These are phyloP conservation scores for Enhydra lutris DNA, from an alignment of 2,113 vertebrate species.

Conservation along the genomic window DNA sequence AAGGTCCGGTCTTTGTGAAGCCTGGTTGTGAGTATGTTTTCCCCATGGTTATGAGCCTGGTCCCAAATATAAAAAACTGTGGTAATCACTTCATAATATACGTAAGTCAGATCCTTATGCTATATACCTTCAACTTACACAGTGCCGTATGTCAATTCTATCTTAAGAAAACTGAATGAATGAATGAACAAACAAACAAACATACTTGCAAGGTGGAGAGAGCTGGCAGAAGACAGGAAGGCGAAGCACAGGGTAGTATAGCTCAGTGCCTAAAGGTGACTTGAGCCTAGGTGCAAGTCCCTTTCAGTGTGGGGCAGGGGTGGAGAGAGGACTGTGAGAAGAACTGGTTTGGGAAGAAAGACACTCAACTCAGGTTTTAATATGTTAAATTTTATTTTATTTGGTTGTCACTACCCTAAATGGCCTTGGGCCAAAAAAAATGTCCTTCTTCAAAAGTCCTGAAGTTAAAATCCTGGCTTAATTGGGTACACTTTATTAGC, in stretches of 20 bases:
- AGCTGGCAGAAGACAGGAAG: too few species aligned
- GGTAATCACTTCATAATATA: not conserved
- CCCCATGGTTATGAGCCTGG: not conserved
- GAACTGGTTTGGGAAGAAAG: not conserved
- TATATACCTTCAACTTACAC: not conserved
- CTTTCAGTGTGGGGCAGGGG: not conserved
- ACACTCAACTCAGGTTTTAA: not conserved
- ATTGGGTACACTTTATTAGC: not conserved
- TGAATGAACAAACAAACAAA: not conserved
- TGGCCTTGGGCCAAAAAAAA: not conserved
- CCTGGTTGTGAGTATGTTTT: not conserved
- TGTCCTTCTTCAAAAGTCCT: not conserved
- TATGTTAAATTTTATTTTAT: not conserved
- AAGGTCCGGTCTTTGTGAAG: not conserved
- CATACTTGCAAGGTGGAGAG: not conserved
- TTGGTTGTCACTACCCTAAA: not conserved
- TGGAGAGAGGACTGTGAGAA: not conserved
- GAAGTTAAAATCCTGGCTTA: not conserved
- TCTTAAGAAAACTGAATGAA: not conserved
- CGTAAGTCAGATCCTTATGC: not conserved
- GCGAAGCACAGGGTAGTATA: fast-evolving
- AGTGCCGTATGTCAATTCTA: not conserved
- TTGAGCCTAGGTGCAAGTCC: not conserved
- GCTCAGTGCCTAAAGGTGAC: not conserved
- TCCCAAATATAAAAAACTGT: not conserved